Evolutionary conservation across 2,113 vertebrate species (phyloP).

Genomic region (Chaetorhynchus papuensis): DNA sequence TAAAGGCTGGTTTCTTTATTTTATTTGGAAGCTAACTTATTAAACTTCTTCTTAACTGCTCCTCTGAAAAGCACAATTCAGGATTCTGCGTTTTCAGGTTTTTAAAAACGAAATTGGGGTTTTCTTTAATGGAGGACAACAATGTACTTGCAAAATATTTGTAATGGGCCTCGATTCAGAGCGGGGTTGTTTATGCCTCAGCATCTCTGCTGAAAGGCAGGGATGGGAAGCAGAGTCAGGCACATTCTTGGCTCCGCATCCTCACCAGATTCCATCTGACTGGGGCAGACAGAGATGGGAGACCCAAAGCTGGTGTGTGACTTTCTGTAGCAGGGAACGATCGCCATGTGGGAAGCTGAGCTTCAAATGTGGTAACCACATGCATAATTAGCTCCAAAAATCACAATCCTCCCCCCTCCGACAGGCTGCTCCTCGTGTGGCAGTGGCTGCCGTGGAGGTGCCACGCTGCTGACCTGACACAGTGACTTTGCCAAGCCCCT

Average conservation of each 20-base stretch:
- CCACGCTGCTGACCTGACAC: background rate
- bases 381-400: constrained; percentile 21
- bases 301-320: constrained; percentile 11
- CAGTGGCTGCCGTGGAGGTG: background rate
- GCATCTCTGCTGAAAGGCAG: constrained; percentile 7
- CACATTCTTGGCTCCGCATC: background rate
- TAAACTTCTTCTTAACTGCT: constrained; percentile 5
- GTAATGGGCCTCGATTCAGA: background rate
- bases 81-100: background rate
- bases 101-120: background rate
- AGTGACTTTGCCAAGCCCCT: background rate
- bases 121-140: background rate
- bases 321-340: background rate
- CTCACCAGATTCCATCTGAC: background rate
- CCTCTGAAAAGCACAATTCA: background rate
- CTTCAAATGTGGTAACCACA: constrained; percentile 41
- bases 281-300: constrained; percentile 10
- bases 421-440: background rate
- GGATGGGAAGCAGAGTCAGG: constrained; percentile 17
- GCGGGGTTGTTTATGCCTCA: background rate
- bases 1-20: constrained; percentile 70
- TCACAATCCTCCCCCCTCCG: background rate
- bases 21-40: constrained; percentile 62
- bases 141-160: background rate
- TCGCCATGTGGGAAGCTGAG: constrained; percentile 17